Evolutionary conservation across 2,797 vertebrate species (phyloP).

Genomic region (Alca torda): DNA sequence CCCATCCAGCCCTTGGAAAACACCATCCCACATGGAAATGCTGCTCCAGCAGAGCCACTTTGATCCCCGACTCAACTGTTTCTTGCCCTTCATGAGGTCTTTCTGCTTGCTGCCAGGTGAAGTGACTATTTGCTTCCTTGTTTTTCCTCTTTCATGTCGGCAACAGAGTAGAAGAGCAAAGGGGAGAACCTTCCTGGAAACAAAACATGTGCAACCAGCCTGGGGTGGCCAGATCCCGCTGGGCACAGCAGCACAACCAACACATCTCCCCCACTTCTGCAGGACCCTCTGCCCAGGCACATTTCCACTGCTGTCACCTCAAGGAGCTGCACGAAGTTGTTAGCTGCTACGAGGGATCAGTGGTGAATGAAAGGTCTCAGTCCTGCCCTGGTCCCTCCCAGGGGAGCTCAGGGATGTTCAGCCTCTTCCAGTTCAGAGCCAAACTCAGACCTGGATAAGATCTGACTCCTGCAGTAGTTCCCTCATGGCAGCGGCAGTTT

Average conservation of each 20-base stretch:
- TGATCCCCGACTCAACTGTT: neutral
- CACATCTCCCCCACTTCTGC: neutral
- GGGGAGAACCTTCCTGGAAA: neutral
- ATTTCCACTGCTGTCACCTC: neutral
- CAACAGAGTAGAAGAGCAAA: neutral
- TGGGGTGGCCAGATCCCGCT: neutral
- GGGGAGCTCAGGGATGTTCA: neutral
- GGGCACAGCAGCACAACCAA: neutral
- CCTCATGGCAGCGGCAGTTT: neutral
- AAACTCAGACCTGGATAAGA: neutral
- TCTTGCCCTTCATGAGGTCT: neutral
- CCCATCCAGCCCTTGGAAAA: neutral
- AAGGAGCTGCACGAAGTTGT: neutral
- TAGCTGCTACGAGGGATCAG: neutral
- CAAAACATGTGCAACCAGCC: fast-evolving
- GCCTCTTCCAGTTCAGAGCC: neutral
- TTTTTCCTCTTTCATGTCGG: neutral
- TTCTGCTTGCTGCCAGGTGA: neutral
- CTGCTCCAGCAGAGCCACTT: neutral
- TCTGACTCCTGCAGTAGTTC: neutral
- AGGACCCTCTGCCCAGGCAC: neutral
- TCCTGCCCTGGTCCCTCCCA: neutral
- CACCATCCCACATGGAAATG: neutral
- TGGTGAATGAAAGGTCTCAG: neutral
- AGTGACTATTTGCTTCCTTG: neutral